A percentile compares a stretch with the other conserved stretches of the same genome.
These are phyloP conservation scores for Toxotes lorentzi DNA, from an alignment of 2,797 vertebrate species.

Conservation along the genomic window DNA sequence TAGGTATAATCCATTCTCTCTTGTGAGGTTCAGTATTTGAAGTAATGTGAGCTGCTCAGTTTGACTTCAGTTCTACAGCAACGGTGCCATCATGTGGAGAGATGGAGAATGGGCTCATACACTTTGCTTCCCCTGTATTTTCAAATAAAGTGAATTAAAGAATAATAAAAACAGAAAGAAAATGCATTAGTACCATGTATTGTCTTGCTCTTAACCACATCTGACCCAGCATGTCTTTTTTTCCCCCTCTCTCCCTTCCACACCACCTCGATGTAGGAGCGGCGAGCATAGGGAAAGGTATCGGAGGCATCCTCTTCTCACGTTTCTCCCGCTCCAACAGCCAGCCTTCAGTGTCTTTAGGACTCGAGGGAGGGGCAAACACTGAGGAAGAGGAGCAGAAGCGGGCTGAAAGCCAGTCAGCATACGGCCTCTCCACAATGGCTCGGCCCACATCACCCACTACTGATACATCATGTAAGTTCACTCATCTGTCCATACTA, in stretches of 20 bases:
- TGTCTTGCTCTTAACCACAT: background rate
- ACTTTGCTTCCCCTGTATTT: background rate
- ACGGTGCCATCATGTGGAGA: slow-evolving; percentile 72
- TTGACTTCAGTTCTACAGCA: background rate
- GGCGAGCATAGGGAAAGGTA: slow-evolving; percentile 96
- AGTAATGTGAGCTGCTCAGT: background rate
- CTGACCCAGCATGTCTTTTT: background rate
- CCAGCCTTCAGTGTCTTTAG: slow-evolving; percentile 84
- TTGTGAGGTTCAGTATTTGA: slow-evolving; percentile 1
- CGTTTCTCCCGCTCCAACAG: slow-evolving; percentile 93
- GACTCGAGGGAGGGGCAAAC: slow-evolving; percentile 83
- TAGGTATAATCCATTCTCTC: background rate
- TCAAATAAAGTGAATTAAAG: background rate
- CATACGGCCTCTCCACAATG: slow-evolving; percentile 82
- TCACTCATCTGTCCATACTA: background rate
- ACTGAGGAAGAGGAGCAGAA: slow-evolving; percentile 89
- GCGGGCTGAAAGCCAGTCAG: slow-evolving; percentile 81
- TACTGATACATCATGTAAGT: slow-evolving; percentile 90
- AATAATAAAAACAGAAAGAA: background rate
- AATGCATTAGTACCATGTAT: background rate
- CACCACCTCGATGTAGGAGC: slow-evolving; percentile 85
- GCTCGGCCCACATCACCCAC: slow-evolving; percentile 86
- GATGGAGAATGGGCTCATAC: background rate
- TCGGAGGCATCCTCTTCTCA: slow-evolving; percentile 96
- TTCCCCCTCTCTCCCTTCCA: background rate